Evolutionary conservation across 2,113 vertebrate genomes (phyloP).

Genomic region (Strix aluco): DNA sequence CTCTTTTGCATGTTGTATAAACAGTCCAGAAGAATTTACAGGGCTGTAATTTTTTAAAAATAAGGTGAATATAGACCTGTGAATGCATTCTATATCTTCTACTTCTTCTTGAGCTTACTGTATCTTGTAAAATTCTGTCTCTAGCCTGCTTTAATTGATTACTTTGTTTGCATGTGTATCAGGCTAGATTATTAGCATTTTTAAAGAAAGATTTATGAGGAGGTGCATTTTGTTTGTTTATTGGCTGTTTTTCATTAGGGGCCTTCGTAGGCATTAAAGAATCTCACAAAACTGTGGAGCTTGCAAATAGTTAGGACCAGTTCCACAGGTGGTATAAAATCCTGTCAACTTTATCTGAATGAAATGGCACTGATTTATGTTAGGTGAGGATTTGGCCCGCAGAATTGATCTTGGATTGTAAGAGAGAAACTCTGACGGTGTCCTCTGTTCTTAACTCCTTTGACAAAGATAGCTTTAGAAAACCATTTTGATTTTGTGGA

Average conservation of each 20-base stretch:
- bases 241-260: background rate
- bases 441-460: conserved; percentile 41
- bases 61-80: background rate
- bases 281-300: background rate
- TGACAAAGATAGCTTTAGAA: conserved; percentile 52
- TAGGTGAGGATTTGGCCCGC: conserved; percentile 9
- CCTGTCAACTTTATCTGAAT: background rate
- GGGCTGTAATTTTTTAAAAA: background rate
- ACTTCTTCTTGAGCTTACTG: background rate
- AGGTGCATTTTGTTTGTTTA: background rate
- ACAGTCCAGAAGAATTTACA: conserved; percentile 37
- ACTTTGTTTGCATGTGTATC: background rate
- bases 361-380: conserved; percentile 18
- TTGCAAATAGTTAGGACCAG: background rate
- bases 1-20: conserved; percentile 45
- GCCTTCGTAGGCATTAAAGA: background rate
- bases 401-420: conserved; percentile 24
- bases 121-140: background rate
- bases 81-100: background rate
- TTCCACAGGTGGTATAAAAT: conserved; percentile 1
- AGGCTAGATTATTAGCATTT: conserved; percentile 32
- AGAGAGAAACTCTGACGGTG: background rate
- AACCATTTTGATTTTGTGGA: conserved; percentile 53
- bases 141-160: background rate
- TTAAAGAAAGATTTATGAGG: background rate